Evolutionary conservation across 2,888 invertebrate species (phyloP).

Genomic region (Heteromurus nitidus): DNA sequence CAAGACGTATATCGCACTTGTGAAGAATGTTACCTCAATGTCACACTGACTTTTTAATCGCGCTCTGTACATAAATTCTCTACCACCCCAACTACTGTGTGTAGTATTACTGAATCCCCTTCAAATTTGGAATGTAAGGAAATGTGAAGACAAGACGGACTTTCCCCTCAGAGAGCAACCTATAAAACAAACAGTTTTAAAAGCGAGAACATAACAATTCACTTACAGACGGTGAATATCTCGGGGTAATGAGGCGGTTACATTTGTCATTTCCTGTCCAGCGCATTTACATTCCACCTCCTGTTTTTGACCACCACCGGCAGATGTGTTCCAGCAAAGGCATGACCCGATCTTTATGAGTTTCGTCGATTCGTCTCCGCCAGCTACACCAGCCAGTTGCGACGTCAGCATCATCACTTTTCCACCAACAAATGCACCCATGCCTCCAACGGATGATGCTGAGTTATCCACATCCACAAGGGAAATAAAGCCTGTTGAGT

Average conservation of each 20-base stretch:
- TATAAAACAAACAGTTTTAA: too few species aligned
- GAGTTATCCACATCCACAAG: conserved; percentile 17
- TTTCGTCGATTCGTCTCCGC: conserved; percentile 25
- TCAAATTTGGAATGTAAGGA: too few species aligned
- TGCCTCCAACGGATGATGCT: conserved; percentile 13
- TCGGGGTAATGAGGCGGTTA: conserved; percentile 47
- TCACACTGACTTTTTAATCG: too few species aligned
- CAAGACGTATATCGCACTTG: too few species aligned
- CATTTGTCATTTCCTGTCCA: conserved; percentile 58
- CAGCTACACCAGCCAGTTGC: conserved; percentile 29
- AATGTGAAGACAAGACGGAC: too few species aligned
- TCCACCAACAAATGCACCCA: conserved; percentile 19
- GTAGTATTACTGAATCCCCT: too few species aligned
- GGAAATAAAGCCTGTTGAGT: conserved; percentile 48
- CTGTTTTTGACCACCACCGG: conserved; percentile 46
- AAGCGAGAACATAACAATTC: too few species aligned
- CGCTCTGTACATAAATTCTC: too few species aligned
- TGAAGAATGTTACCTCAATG: too few species aligned
- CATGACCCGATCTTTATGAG: conserved; percentile 50
- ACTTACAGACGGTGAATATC: conserved; percentile 70
- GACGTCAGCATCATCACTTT: conserved; percentile 14
- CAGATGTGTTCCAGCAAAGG: conserved; percentile 68
- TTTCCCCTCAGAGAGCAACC: too few species aligned
- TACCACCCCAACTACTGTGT: too few species aligned
- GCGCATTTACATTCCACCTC: conserved; percentile 71